Evolutionary conservation across 2,113 vertebrate species (phyloP).

Genomic region (Limnothrissa miodon): DNA sequence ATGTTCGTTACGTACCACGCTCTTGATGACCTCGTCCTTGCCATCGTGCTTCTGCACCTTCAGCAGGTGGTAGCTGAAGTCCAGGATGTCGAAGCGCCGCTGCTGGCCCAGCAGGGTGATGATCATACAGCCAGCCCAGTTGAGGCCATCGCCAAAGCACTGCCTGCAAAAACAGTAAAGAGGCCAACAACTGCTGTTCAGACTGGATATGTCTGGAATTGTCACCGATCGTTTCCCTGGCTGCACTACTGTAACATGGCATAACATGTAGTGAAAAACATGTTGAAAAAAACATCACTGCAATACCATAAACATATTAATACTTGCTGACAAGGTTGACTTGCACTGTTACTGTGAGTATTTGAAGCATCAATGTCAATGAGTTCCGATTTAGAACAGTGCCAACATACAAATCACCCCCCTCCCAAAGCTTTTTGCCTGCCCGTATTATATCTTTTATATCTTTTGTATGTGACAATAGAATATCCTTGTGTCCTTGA

Average conservation of each 20-base stretch:
- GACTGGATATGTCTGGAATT: not conserved
- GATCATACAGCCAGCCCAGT: conserved; percentile 90
- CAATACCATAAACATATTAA: no score
- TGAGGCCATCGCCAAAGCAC: conserved; percentile 85
- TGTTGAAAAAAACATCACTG: no score
- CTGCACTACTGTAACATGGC: not conserved
- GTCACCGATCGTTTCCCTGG: not conserved
- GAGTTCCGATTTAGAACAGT: not conserved
- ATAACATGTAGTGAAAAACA: not conserved
- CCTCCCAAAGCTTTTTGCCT: no score
- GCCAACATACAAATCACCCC: not conserved
- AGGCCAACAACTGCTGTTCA: not conserved
- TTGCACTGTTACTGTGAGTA: not conserved
- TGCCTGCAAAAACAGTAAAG: conserved; percentile 64
- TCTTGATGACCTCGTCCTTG: conserved; percentile 88
- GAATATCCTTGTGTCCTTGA: no score
- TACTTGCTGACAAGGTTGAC: not conserved
- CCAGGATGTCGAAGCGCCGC: conserved; percentile 82
- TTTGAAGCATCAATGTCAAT: no score
- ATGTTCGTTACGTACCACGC: conserved; percentile 73
- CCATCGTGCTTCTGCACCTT: conserved; percentile 87
- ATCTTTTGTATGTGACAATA: no score
- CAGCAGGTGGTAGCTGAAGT: conserved; percentile 87
- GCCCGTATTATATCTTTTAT: no score
- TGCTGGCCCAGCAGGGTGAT: conserved; percentile 85